These are phyloP conservation scores for Acanthurus lineatus DNA, from an alignment of 2,797 vertebrate genomes.

Conservation along the genomic window DNA sequence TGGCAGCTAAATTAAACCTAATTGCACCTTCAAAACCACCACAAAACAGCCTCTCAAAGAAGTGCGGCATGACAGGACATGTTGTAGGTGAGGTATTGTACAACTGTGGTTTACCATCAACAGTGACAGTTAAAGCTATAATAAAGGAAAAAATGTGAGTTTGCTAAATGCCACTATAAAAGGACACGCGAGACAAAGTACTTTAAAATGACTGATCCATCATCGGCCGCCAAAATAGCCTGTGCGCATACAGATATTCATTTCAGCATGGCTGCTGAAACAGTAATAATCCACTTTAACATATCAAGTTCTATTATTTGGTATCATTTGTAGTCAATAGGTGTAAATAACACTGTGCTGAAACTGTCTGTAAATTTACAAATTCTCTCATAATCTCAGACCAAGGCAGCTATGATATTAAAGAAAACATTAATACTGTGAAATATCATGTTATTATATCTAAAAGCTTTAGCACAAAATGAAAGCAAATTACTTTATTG, in stretches of 20 bases:
- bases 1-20: constrained; percentile 74
- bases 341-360: background rate
- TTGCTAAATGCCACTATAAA: constrained; percentile 43
- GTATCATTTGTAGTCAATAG: background rate
- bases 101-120: constrained; percentile 45
- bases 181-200: constrained; percentile 38
- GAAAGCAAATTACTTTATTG: background rate
- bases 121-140: constrained; percentile 50
- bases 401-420: background rate
- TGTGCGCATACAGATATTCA: background rate
- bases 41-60: constrained; percentile 65
- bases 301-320: background rate
- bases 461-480: background rate
- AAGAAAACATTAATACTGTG: background rate
- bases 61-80: constrained; percentile 72
- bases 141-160: constrained; percentile 60
- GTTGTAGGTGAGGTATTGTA: constrained; percentile 65
- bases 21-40: constrained; percentile 71
- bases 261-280: constrained; percentile 9
- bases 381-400: constrained; percentile 2
- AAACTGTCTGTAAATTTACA: background rate
- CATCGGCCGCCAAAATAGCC: constrained; percentile 14
- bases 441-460: too few species aligned
- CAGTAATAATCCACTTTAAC: too few species aligned
- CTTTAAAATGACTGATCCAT: constrained; percentile 47